Conservation (phyloP, 2,797 vertebrate genomes). For the Eremophila alpestris region DNA sequence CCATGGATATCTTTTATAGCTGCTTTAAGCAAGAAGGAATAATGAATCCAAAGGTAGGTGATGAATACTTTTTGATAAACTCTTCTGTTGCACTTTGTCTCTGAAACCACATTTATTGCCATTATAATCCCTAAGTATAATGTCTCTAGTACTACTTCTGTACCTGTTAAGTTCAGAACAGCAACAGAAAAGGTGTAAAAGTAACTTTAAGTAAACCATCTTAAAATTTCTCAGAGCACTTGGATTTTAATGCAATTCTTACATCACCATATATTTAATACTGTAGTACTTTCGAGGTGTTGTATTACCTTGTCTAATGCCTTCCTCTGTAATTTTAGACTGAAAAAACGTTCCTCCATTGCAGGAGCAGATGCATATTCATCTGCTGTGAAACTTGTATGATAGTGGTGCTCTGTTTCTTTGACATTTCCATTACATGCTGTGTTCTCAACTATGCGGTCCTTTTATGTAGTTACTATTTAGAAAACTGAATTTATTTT, state of each 20-base stretch:
- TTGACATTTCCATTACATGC: not conserved
- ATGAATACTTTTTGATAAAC: not conserved
- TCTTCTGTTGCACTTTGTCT: not conserved
- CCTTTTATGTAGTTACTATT: not conserved
- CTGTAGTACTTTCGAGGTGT: not conserved
- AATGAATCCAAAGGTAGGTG: constrained; percentile 88
- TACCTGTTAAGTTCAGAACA: not conserved
- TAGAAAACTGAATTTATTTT: not conserved
- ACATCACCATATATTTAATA: not conserved
- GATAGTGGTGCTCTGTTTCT: not conserved
- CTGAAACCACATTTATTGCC: not conserved
- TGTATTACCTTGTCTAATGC: not conserved
- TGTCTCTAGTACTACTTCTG: not conserved
- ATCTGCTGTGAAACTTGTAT: not conserved
- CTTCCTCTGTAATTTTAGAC: not conserved
- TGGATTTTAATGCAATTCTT: not conserved
- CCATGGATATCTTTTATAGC: constrained; percentile 93
- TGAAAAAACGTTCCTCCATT: not conserved
- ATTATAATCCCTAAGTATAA: not conserved
- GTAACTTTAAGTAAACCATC: not conserved
- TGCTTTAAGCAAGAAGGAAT: constrained; percentile 92
- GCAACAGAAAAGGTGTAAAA: not conserved
- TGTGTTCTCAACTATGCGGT: not conserved
- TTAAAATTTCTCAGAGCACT: not conserved
- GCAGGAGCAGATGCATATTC: not conserved